Conservation (phyloP, 1,140 invertebrate genomes). For the Anastatus disparis region DNA sequence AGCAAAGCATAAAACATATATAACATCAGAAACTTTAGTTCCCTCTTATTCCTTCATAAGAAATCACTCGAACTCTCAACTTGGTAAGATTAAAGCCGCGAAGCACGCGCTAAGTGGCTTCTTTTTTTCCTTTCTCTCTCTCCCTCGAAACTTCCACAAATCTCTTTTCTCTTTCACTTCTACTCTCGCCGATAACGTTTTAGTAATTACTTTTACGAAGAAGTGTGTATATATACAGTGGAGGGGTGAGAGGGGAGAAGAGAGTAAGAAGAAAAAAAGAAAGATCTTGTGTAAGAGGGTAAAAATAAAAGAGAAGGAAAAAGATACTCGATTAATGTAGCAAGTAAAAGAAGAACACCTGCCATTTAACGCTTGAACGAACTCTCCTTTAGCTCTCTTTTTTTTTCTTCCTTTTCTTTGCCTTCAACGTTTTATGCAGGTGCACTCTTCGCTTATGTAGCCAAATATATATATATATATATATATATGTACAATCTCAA, state of each 20-base stretch:
- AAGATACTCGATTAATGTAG: too few relatives aligned
- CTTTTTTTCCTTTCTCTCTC: slow-evolving; percentile 16
- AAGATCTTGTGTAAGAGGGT: too few relatives aligned
- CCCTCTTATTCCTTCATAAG: neutral
- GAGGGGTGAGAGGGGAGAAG: too few relatives aligned
- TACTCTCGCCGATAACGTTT: slow-evolving; percentile 47
- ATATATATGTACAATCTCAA: too few relatives aligned
- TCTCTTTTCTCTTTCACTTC: slow-evolving; percentile 41
- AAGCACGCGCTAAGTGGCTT: slow-evolving; percentile 34
- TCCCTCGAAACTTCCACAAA: neutral
- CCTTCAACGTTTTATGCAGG: neutral
- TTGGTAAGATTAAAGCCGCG: slow-evolving; percentile 47
- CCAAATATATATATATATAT: too few relatives aligned
- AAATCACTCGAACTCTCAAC: neutral
- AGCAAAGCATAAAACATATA: neutral
- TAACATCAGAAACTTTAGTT: neutral
- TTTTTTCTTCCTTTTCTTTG: neutral
- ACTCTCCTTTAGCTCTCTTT: neutral
- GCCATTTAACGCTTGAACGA: slow-evolving; percentile 5
- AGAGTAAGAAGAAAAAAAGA: too few relatives aligned
- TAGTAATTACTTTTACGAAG: slow-evolving; percentile 59
- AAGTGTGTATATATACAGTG: too few relatives aligned
- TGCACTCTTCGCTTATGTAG: too few relatives aligned
- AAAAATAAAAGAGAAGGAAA: too few relatives aligned
- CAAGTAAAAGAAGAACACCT: too few relatives aligned